Evolutionary conservation across 1,140 invertebrate species (phyloP).

Genomic region (Eufriesea mexicana): DNA sequence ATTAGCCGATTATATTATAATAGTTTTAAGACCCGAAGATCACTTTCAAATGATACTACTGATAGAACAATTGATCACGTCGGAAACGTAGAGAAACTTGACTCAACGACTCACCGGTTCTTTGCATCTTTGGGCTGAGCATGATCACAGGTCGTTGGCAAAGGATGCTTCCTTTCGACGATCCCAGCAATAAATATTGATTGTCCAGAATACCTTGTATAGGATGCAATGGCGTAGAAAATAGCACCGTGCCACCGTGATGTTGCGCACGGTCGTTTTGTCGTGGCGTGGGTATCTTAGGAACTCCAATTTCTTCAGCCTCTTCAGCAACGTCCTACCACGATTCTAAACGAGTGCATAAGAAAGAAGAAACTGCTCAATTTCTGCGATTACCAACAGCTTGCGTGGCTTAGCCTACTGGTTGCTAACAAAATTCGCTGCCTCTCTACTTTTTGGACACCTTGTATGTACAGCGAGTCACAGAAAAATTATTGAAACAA

Average conservation of each 20-base stretch:
- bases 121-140: slow-evolving; percentile 93
- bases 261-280: slow-evolving; percentile 15
- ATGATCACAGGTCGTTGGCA: slow-evolving; percentile 76
- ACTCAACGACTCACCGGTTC: slow-evolving; percentile 79
- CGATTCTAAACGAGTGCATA: slow-evolving; percentile 3
- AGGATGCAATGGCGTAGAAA: slow-evolving; percentile 36
- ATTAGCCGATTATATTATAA: no score
- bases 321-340: background rate
- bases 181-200: slow-evolving; percentile 54
- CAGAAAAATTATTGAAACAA: no score
- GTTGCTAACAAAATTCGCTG: no score
- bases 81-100: no score
- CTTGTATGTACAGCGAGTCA: background rate
- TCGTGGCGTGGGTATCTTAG: slow-evolving; percentile 10
- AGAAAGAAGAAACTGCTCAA: background rate
- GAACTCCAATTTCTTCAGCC: slow-evolving; percentile 29
- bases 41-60: no score
- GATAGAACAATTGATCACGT: no score
- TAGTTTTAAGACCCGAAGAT: no score
- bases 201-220: slow-evolving; percentile 63
- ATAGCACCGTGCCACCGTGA: slow-evolving; percentile 23
- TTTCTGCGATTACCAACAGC: background rate
- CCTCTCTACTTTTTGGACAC: background rate
- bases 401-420: background rate
- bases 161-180: slow-evolving; percentile 6